A percentile compares a stretch with the other conserved stretches of the same genome.
Evolutionary conservation across 2,888 invertebrate genomes (phyloP).

Genomic region (Hybos culiciformis): DNA sequence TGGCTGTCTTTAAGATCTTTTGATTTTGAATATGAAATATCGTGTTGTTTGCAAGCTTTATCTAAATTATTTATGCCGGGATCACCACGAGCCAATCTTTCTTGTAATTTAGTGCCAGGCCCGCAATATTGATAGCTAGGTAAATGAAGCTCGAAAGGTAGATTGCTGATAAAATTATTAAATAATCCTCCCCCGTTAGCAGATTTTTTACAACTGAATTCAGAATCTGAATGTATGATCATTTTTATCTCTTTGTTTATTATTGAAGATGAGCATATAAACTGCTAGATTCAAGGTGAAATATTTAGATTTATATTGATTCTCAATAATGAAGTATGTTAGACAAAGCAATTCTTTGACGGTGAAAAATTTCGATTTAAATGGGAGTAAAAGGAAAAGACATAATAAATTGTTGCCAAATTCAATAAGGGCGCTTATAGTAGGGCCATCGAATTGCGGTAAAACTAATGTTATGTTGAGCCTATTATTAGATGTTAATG

Average conservation of each 20-base stretch:
- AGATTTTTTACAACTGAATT: too few species aligned
- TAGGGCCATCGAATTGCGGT: conserved; percentile 22
- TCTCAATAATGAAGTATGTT: neutral
- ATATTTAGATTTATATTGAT: too few species aligned
- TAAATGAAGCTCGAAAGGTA: conserved; percentile 13
- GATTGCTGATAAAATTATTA: conserved; percentile 11
- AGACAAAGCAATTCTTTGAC: neutral
- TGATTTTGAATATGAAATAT: conserved; percentile 8
- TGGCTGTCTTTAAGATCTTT: conserved; percentile 9
- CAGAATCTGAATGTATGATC: too few species aligned
- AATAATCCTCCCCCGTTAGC: conserved; percentile 1
- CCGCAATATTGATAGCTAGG: conserved; percentile 20
- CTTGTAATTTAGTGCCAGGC: conserved; percentile 15
- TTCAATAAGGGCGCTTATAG: conserved; percentile 14
- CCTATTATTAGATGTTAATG: conserved; percentile 20
- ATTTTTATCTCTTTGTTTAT: too few species aligned
- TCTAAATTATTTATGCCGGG: conserved; percentile 17
- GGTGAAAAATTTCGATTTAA: neutral
- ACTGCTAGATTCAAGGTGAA: too few species aligned
- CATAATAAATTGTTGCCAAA: conserved; percentile 19
- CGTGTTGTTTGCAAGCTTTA: conserved; percentile 14
- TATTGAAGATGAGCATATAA: neutral
- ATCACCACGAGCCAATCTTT: conserved; percentile 16
- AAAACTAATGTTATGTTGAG: conserved; percentile 24
- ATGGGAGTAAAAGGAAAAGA: too few species aligned